phyloP scores from a whole-genome alignment of 2,888 invertebrate species.

The Nudaria mundana region DNA sequence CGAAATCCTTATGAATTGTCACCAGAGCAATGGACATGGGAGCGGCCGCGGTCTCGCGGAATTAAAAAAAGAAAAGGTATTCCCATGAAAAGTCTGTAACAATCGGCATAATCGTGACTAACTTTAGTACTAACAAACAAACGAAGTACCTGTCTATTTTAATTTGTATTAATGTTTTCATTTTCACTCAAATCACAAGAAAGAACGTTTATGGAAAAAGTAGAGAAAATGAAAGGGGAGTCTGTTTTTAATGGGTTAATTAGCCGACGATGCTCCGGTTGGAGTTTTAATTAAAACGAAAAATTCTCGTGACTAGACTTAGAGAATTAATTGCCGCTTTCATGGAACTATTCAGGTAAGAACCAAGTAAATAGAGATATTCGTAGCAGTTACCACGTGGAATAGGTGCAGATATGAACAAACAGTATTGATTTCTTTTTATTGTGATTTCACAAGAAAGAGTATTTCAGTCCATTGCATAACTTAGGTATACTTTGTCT shows the following conservation, averaged over 20 bases:
- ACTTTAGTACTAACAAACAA: background rate
- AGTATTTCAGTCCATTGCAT: too few relatives aligned
- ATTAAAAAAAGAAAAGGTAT: too few relatives aligned
- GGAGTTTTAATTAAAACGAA: conserved; percentile 79
- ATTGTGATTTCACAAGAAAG: too few relatives aligned
- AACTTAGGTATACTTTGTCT: too few relatives aligned
- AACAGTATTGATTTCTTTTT: background rate
- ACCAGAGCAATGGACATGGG: too few relatives aligned
- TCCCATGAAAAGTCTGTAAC: too few relatives aligned
- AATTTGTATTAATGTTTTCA: conserved; percentile 33
- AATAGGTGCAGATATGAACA: conserved; percentile 21
- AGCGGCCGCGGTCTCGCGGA: too few relatives aligned
- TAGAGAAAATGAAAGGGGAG: conserved; percentile 69
- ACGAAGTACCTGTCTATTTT: too few relatives aligned
- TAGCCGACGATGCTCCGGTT: conserved; percentile 74
- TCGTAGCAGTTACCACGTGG: too few relatives aligned
- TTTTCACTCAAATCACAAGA: conserved; percentile 70
- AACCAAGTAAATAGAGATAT: conserved; percentile 54
- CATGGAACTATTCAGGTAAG: conserved; percentile 75
- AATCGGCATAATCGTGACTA: background rate
- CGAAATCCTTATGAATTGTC: too few relatives aligned
- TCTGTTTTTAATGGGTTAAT: conserved; percentile 80
- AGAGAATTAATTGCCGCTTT: conserved; percentile 71
- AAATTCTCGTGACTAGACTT: conserved; percentile 77
- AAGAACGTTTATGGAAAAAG: conserved; percentile 64